phyloP scores from a whole-genome alignment of 1,140 invertebrate genomes.

The Drosophila ambigua region DNA sequence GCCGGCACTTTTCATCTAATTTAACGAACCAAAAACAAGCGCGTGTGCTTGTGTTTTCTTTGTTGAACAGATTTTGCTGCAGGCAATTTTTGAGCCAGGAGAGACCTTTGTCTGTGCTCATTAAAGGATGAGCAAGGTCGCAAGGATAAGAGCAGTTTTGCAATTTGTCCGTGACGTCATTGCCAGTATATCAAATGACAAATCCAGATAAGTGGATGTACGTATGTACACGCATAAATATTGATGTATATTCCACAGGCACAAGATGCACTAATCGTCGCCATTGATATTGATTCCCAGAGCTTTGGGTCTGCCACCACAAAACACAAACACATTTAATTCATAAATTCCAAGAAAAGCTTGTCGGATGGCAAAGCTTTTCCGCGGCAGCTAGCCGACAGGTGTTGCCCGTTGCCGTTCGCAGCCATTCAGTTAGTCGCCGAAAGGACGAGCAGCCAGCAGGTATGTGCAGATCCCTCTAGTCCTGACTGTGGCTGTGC shows the following conservation, averaged over 20 bases:
- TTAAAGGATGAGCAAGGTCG: constrained; percentile 23
- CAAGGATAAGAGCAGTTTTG: not conserved
- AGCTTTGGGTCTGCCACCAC: constrained; percentile 53
- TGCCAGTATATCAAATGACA: not conserved
- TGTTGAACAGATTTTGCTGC: constrained; percentile 30
- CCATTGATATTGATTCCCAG: constrained; percentile 60
- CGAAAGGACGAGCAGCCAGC: constrained; percentile 66
- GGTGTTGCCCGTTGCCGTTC: constrained; percentile 55
- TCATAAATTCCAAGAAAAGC: constrained; percentile 71
- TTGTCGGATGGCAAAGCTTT: constrained; percentile 39
- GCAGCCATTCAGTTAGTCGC: constrained; percentile 45
- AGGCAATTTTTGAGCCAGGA: not conserved
- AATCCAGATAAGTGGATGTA: constrained; percentile 11
- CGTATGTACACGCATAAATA: no score
- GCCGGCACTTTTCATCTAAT: constrained; percentile 18
- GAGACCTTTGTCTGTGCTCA: constrained; percentile 20
- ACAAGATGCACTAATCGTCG: not conserved
- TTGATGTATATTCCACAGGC: not conserved
- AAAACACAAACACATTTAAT: constrained; percentile 62
- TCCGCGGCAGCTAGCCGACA: constrained; percentile 56
- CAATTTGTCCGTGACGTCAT: constrained; percentile 62
- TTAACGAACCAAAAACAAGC: not conserved
- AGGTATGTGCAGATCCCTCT: constrained; percentile 48
- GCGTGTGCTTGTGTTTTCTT: constrained; percentile 6
- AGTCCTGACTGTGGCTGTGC: not conserved